Base-by-base conservation (phyloP, 2,113 vertebrate genomes). In the Rhynchomys soricoides region DNA sequence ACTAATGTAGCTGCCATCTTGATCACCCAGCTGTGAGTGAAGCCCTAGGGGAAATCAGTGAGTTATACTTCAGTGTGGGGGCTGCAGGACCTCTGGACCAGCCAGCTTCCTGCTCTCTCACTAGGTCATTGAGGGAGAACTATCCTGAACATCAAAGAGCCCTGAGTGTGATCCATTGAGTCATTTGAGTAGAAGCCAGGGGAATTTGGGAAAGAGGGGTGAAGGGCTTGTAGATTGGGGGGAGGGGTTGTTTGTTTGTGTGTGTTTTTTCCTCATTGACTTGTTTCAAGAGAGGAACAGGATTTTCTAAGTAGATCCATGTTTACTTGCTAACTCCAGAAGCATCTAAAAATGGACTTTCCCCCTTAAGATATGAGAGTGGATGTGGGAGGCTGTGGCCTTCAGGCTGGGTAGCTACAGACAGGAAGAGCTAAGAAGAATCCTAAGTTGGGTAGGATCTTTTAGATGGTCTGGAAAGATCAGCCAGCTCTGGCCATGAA, bases 1-100 rank as follows among this genome's bases (percentile, higher is more conserved):
- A 97, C 98, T 99, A 98, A 99, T 98, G 98, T 89, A 95, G 98
- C 98, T 95, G 96, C 94, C 73, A 97, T 97, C 97, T 98, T 95
- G 98, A 97, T 95, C 94, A 62, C 95, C 95, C 95, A 94, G 96
- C 97, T 86, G 96, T 89, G 96, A 97, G 96, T n/a, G 87, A 64
- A 94, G 94, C 90, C 97, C 97, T 73, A 64, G 74, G 96, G 97
- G 64, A 94, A 15, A 10, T 75, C 94, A 50, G 1, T 37, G 96
- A 77, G 34, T 13, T 50, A 57, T 94, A 94, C 97, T 97, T 98
- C 97, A 68, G 87, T 11, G 0, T 0, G 66, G 88, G 22, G 59
- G 43, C 12, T 0, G 26, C 10, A n/a, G 82, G 26, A 12, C 55
- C 1, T 6, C 95, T 62, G 29, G 50, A 55, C 71, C 43, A 8